These are phyloP conservation scores for Eupleurogrammus muticus DNA, from an alignment of 2,797 vertebrate species.

Conservation along the genomic window DNA sequence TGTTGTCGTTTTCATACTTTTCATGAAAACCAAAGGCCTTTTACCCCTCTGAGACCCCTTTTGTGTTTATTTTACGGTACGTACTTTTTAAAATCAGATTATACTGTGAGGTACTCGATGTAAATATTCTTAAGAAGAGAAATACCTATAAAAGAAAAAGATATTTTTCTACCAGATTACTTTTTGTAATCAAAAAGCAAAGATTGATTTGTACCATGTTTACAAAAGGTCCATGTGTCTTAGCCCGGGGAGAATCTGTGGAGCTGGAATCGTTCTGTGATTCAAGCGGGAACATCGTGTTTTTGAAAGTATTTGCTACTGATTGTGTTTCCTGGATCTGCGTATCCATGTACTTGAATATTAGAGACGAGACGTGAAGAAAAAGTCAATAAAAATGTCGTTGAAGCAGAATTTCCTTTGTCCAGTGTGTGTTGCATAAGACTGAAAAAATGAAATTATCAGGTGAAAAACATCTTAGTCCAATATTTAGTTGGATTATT, in stretches of 20 bases:
- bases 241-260: slow-evolving; percentile 49
- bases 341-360: slow-evolving; percentile 81
- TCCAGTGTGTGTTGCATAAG: slow-evolving; percentile 3
- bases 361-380: slow-evolving; percentile 43
- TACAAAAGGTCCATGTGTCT: slow-evolving; percentile 82
- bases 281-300: slow-evolving; percentile 46
- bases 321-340: slow-evolving; percentile 78
- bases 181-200: slow-evolving; percentile 77
- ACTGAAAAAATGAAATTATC: too few relatives aligned
- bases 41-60: slow-evolving; percentile 60
- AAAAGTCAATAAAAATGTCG: slow-evolving; percentile 59
- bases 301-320: slow-evolving; percentile 74
- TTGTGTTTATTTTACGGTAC: slow-evolving; percentile 70
- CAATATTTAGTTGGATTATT: too few relatives aligned
- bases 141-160: slow-evolving; percentile 67
- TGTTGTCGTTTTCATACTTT: slow-evolving; percentile 69
- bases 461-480: too few relatives aligned
- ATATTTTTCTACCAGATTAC: slow-evolving; percentile 87
- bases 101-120: slow-evolving; percentile 75
- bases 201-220: slow-evolving; percentile 82
- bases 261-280: slow-evolving; percentile 43
- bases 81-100: slow-evolving; percentile 78
- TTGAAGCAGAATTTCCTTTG: slow-evolving; percentile 46
- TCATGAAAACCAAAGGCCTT: slow-evolving; percentile 86
- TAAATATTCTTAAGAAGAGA: slow-evolving; percentile 76